These are phyloP conservation scores for Sebastiscus albofasciatus DNA, from an alignment of 2,797 vertebrate genomes.

Conservation along the genomic window DNA sequence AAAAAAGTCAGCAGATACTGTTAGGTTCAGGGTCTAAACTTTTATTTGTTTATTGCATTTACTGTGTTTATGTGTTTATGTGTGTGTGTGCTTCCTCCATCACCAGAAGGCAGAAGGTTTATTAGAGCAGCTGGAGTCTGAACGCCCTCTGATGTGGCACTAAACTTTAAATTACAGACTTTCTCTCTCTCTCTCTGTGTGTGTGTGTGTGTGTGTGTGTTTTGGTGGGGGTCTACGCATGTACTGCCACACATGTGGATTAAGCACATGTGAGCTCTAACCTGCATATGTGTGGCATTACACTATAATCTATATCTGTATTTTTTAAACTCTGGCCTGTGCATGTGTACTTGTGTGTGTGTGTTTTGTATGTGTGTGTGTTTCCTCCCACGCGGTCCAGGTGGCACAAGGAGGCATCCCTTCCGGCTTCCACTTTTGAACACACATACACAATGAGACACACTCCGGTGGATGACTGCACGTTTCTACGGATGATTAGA, in stretches of 20 bases:
- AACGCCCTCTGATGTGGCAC: conserved; percentile 38
- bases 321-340: background rate
- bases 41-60: conserved; percentile 14
- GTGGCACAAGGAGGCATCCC: conserved; percentile 64
- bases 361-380: conserved; percentile 10
- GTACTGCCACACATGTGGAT: conserved; percentile 3
- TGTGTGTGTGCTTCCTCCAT: background rate
- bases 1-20: background rate
- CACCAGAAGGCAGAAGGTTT: conserved; percentile 27
- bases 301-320: conserved; percentile 34
- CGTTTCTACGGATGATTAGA: conserved; percentile 80
- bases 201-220: conserved; percentile 2
- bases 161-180: conserved; percentile 48
- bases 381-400: conserved; percentile 58
- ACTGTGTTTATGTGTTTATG: background rate
- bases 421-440: conserved; percentile 50
- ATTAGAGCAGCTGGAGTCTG: conserved; percentile 41
- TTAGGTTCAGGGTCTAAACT: background rate
- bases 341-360: background rate
- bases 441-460: conserved; percentile 41
- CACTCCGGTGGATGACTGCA: conserved; percentile 65
- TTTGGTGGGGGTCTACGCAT: background rate
- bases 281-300: conserved; percentile 44
- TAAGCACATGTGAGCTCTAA: conserved; percentile 1
- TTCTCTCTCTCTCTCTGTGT: background rate